Percentiles rank a stretch among this genome's conserved stretches.
These are phyloP conservation scores for Microtus richardsoni DNA, from an alignment of 2,113 vertebrate genomes.

Conservation along the genomic window DNA sequence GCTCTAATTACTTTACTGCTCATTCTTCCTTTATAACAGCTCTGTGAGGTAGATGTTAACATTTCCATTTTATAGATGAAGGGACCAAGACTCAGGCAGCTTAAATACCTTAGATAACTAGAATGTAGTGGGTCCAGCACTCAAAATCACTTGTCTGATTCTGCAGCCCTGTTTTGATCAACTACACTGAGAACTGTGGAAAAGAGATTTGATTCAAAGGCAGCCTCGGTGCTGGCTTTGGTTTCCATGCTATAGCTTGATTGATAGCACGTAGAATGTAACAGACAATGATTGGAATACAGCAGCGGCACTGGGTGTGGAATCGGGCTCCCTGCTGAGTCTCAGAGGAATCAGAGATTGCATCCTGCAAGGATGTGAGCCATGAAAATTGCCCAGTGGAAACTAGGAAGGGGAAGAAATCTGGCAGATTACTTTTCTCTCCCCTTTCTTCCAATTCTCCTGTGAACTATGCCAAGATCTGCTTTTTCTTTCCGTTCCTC, in stretches of 20 bases:
- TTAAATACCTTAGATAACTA: background rate
- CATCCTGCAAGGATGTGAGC: background rate
- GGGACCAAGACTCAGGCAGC: background rate
- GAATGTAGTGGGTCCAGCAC: background rate
- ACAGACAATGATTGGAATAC: background rate
- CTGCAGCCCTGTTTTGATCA: background rate
- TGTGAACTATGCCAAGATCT: background rate
- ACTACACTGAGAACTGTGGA: background rate
- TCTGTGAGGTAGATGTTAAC: constrained; percentile 37
- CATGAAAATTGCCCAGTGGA: background rate
- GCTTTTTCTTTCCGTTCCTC: background rate
- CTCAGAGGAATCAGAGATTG: background rate
- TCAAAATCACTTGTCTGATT: background rate
- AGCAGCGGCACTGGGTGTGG: background rate
- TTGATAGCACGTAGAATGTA: background rate
- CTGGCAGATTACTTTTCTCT: background rate
- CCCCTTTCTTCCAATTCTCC: background rate
- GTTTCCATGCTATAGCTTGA: background rate
- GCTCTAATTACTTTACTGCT: constrained; percentile 54
- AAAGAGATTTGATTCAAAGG: background rate
- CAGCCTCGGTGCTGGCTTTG: background rate
- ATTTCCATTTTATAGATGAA: constrained; percentile 46
- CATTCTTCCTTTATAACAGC: constrained; percentile 38
- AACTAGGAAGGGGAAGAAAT: background rate
- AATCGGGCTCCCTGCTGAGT: background rate